Percentiles rank a stretch among this genome's conserved stretches.
These are phyloP conservation scores for Equus przewalskii DNA, from an alignment of 2,113 vertebrate species.

Conservation along the genomic window DNA sequence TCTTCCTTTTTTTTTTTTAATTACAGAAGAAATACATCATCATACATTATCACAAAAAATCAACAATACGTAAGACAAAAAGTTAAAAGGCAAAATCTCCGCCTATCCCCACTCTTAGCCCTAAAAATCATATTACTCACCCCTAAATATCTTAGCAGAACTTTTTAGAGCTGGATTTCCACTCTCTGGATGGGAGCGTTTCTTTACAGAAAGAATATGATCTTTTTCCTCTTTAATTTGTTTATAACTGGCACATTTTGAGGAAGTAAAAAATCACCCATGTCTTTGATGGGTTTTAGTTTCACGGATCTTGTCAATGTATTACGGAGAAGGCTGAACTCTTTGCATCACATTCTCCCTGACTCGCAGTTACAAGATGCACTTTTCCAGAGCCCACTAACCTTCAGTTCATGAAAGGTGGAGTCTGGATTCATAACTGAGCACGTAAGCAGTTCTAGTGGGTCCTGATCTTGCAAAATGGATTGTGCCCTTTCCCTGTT, in stretches of 20 bases:
- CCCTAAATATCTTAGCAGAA: neutral
- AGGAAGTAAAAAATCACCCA: neutral
- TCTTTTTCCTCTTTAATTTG: neutral
- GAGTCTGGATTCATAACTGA: too few relatives aligned
- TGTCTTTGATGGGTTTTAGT: neutral
- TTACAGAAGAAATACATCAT: neutral
- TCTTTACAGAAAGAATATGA: neutral
- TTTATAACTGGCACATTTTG: neutral
- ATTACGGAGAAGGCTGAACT: rapidly evolving
- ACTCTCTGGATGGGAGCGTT: neutral
- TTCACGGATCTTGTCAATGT: neutral
- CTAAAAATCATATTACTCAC: rapidly evolving
- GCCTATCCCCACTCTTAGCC: rapidly evolving
- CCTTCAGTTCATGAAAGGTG: neutral
- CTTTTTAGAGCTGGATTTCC: neutral
- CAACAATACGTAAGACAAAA: neutral
- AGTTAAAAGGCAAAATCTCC: neutral
- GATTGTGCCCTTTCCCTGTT: neutral
- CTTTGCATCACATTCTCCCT: neutral
- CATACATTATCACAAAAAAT: neutral
- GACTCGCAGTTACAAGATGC: neutral
- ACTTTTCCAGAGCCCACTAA: neutral
- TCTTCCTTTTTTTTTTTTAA: neutral
- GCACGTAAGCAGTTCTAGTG: neutral
- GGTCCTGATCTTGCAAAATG: neutral